A percentile compares a stretch with the other conserved stretches of the same genome.
Evolutionary conservation across 1,140 invertebrate species (phyloP).

Genomic region (Dreissena rostriformis): DNA sequence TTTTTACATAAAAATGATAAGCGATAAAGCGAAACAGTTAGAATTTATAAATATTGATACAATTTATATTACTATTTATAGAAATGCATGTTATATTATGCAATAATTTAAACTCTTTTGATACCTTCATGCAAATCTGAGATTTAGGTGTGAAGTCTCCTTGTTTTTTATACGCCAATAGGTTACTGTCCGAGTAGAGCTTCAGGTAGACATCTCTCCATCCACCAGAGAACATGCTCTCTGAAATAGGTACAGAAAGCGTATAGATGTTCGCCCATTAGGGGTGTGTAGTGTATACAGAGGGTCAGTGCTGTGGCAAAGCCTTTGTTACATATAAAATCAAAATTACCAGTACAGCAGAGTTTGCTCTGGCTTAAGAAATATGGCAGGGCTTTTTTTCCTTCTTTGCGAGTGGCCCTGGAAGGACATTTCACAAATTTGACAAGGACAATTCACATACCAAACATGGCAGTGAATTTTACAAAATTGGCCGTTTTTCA

Average conservation of each 20-base stretch:
- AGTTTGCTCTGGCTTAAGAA: not conserved
- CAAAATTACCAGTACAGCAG: not conserved
- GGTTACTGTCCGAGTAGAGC: slow-evolving; percentile 67
- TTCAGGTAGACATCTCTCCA: slow-evolving; percentile 74
- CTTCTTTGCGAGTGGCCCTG: not conserved
- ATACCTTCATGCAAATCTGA: slow-evolving; percentile 70
- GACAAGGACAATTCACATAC: too few species aligned
- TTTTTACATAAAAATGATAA: too few species aligned
- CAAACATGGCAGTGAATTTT: too few species aligned
- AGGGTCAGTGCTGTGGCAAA: not conserved
- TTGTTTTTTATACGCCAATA: slow-evolving; percentile 75
- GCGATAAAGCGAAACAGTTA: too few species aligned
- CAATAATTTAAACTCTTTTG: not conserved
- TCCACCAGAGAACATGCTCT: slow-evolving; percentile 73
- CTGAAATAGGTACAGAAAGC: slow-evolving; percentile 63
- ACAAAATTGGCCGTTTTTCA: too few species aligned
- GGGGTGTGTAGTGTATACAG: not conserved
- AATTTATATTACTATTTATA: too few species aligned
- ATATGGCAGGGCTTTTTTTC: not conserved
- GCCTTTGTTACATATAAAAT: too few species aligned
- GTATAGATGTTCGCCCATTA: not conserved
- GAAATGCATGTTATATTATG: too few species aligned
- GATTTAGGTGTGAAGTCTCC: slow-evolving; percentile 71
- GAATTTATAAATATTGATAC: too few species aligned
- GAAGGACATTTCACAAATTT: too few species aligned